Evolutionary conservation across 2,113 vertebrate genomes (phyloP), one percentile per base, ranked within the genome.

Genomic region (Chionodraco myersi): DNA sequence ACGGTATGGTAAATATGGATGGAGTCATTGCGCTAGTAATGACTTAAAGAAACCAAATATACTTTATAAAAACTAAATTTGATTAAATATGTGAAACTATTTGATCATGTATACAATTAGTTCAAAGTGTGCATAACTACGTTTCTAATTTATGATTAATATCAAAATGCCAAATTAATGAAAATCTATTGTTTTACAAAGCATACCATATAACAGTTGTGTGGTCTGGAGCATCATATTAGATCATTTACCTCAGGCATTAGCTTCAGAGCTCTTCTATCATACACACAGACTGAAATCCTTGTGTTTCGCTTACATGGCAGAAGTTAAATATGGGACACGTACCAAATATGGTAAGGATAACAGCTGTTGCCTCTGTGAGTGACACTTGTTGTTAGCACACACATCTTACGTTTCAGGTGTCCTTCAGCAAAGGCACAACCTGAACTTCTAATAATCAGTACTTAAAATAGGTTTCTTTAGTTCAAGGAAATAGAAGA

Each of bases 271-370:
- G n/a, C 6, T 53, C 34, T 57, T 71, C 21, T n/a, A 44, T 44
- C 34, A 49, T 13, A 18, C 6, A 44, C 15, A 51, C 30, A 64
- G 14, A 10, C 45, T 62, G 41, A 11, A 73, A 54, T 77, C 34
- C 47, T 62, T 78, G 60, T 34, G 67, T n/a, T 41, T 56, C 53
- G 79, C 82, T 79, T 77, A 51, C 76, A 65, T 65, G 56, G 88
- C 88, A 85, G 26, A 73, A 72, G 86, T 83, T 88, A 91, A 88
- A 88, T 80, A 36, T 36, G 72, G 80, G 57, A 79, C 26, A 57
- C 26, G 26, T 61, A 23, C 65, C 82, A 85, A 69, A 85, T 63
- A 87, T 58, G 77, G 86, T 52, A 3, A 64, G 34, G 64, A 18
- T 47, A 47, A 69, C 88, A 90, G 84, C 77, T 90, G 84, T 75